phyloP scores from a whole-genome alignment of 2,113 vertebrate genomes.

The Odontesthes bonariensis region DNA sequence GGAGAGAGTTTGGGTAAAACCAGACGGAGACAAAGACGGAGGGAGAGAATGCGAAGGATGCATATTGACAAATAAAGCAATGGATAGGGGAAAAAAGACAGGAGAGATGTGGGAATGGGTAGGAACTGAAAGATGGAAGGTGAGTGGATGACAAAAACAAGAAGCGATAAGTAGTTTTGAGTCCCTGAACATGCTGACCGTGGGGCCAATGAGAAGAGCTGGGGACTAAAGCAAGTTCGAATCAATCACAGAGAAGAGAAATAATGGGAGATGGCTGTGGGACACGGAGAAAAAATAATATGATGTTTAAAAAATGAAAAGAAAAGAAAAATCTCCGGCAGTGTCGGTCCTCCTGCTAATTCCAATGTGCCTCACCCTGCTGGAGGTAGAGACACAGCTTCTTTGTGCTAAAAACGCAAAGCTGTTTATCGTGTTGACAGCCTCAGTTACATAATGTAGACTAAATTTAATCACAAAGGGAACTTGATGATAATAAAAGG shows the following conservation, averaged over 20 bases:
- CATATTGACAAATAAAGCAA: slow-evolving; percentile 16
- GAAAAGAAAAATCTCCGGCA: neutral
- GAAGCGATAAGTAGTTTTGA: slow-evolving; percentile 45
- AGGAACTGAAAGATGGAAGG: slow-evolving; percentile 2
- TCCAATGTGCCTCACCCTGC: neutral
- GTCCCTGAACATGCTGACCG: neutral
- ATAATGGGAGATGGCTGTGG: neutral
- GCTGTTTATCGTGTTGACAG: too few relatives aligned
- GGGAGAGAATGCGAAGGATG: slow-evolving; percentile 13
- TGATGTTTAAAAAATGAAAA: neutral
- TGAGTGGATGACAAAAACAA: slow-evolving; percentile 42
- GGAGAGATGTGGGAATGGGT: neutral
- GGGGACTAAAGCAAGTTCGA: slow-evolving; percentile 1
- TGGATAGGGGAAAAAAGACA: neutral
- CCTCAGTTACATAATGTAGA: too few relatives aligned
- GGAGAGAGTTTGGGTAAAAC: slow-evolving; percentile 17
- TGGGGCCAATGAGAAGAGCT: neutral
- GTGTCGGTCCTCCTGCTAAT: neutral
- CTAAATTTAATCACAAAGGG: too few relatives aligned
- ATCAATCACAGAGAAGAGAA: slow-evolving; percentile 2
- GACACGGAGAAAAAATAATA: neutral
- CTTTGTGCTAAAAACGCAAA: neutral
- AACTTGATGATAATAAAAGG: too few relatives aligned
- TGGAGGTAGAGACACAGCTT: fast-evolving
- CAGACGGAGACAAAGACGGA: neutral